Conservation (phyloP, 2,888 invertebrate species). For the Gonocerus acuteangulatus region DNA sequence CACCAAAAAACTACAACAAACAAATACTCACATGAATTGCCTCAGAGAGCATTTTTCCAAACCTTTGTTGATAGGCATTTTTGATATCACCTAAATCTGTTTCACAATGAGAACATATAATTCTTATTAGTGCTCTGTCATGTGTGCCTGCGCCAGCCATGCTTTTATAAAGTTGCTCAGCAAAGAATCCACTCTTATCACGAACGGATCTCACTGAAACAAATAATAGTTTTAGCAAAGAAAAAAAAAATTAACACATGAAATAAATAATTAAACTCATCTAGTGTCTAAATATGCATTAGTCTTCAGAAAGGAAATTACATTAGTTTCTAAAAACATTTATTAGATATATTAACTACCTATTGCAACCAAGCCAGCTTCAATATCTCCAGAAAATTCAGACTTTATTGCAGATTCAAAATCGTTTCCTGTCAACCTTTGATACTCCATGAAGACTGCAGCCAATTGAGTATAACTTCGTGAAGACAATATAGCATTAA, state of each 20-base stretch:
- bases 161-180: conserved; percentile 73
- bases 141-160: conserved; percentile 88
- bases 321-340: no score
- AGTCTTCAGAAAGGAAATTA: no score
- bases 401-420: conserved; percentile 71
- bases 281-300: background rate
- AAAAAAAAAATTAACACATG: background rate
- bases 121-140: conserved; percentile 74
- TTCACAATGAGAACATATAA: conserved; percentile 75
- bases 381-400: conserved; percentile 76
- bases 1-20: no score
- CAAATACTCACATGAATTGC: conserved; percentile 67
- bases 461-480: conserved; percentile 61
- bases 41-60: conserved; percentile 67
- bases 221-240: conserved; percentile 23
- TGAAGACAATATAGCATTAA: conserved; percentile 75
- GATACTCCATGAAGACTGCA: conserved; percentile 61
- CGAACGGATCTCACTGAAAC: conserved; percentile 64
- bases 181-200: conserved; percentile 75
- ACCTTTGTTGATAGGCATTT: conserved; percentile 63
- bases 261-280: background rate
- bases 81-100: conserved; percentile 81
- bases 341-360: no score
- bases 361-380: conserved; percentile 72
- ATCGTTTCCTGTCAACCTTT: conserved; percentile 66